phyloP scores from a whole-genome alignment of 2,888 invertebrate species.

The Aethes cnicana region DNA sequence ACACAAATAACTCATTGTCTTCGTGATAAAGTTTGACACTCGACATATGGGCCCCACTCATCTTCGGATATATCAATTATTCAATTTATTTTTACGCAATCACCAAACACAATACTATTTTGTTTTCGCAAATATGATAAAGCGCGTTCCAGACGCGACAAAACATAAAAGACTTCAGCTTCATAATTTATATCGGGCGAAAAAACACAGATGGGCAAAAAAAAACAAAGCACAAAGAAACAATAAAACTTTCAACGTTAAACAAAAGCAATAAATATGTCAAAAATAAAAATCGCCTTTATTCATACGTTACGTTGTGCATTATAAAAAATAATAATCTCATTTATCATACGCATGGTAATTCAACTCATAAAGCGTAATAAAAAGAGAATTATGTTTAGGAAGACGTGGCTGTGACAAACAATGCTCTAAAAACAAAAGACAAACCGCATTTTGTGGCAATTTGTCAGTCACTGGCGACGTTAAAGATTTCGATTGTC shows the following conservation, averaged over 20 bases:
- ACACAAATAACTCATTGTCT: conserved; percentile 59
- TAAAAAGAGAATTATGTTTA: conserved; percentile 37
- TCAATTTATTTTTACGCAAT: background rate
- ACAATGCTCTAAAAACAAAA: conserved; percentile 58
- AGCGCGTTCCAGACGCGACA: conserved; percentile 10
- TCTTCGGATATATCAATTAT: conserved; percentile 13
- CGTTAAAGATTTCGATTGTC: conserved; percentile 61
- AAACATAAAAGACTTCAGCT: conserved; percentile 37
- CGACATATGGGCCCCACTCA: conserved; percentile 4
- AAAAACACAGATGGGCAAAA: conserved; percentile 4
- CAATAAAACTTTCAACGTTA: conserved; percentile 41
- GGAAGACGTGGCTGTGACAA: conserved; percentile 35
- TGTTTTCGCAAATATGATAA: conserved; percentile 18
- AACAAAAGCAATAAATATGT: conserved; percentile 71
- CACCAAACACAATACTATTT: conserved; percentile 4
- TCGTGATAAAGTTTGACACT: conserved; percentile 23
- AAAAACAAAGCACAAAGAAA: conserved; percentile 32
- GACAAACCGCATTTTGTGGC: conserved; percentile 46
- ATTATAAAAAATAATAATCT: conserved; percentile 62
- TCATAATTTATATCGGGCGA: conserved; percentile 25
- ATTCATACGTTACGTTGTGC: conserved; percentile 51
- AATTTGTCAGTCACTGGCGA: conserved; percentile 70
- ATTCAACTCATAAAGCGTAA: conserved; percentile 54
- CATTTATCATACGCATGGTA: conserved; percentile 62
- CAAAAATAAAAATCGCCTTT: conserved; percentile 61